These are phyloP conservation scores for Silurus asotus DNA, from an alignment of 2,113 vertebrate species.

Conservation along the genomic window DNA sequence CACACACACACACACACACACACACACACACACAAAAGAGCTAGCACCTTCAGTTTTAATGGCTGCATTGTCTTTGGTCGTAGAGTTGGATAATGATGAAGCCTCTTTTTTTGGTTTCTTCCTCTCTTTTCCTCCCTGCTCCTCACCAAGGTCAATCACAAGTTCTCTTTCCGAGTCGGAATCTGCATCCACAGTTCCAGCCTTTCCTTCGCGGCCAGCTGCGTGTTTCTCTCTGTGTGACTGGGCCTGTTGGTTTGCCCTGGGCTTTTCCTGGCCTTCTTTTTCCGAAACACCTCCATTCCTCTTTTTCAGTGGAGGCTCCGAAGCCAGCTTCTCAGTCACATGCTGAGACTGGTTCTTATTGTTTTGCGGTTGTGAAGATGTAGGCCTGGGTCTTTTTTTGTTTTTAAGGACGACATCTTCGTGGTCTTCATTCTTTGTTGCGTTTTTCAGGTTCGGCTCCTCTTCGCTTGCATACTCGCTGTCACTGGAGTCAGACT, in stretches of 20 bases:
- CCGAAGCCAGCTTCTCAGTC: slow-evolving; percentile 75
- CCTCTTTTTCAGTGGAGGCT: slow-evolving; percentile 78
- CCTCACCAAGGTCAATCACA: slow-evolving; percentile 95
- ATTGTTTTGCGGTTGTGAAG: slow-evolving; percentile 76
- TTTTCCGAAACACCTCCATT: slow-evolving; percentile 72
- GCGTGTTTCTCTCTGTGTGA: slow-evolving; percentile 80
- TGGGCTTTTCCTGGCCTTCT: slow-evolving; percentile 82
- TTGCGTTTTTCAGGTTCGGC: slow-evolving; percentile 80
- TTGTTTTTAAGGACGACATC: slow-evolving; percentile 61
- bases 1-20: neutral
- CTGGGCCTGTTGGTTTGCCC: slow-evolving; percentile 74
- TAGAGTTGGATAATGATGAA: slow-evolving; percentile 32
- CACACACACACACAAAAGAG: neutral
- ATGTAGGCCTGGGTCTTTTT: slow-evolving; percentile 72
- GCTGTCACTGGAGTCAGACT: slow-evolving; percentile 90
- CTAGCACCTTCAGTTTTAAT: slow-evolving; percentile 77
- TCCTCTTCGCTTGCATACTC: slow-evolving; percentile 90
- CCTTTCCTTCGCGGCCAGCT: slow-evolving; percentile 80
- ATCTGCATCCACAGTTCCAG: slow-evolving; percentile 80
- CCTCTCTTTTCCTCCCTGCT: slow-evolving; percentile 84
- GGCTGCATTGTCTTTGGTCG: slow-evolving; percentile 75
- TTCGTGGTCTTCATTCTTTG: slow-evolving; percentile 64
- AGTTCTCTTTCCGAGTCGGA: slow-evolving; percentile 96
- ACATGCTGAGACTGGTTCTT: slow-evolving; percentile 69
- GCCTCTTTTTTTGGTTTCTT: slow-evolving; percentile 85